Percentiles rank a stretch among this genome's conserved stretches.
These are phyloP conservation scores for Nebria ingens DNA, from an alignment of 1,140 invertebrate genomes.

Conservation along the genomic window DNA sequence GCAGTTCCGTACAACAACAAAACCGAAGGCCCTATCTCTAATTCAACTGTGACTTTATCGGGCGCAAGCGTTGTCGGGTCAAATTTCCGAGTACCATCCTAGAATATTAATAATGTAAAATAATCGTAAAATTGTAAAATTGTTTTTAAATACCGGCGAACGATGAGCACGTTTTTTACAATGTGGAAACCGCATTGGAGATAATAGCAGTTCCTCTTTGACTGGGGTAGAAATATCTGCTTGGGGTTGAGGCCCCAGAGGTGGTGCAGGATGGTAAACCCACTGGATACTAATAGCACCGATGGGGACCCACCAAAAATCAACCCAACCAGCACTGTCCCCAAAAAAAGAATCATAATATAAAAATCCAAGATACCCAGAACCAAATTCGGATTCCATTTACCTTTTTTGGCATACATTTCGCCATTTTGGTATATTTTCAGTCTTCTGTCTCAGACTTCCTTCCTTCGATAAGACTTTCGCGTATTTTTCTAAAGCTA, in stretches of 20 bases:
- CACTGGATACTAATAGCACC: conserved; percentile 84
- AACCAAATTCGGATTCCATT: too few relatives aligned
- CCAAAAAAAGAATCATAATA: conserved; percentile 12
- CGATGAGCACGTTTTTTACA: conserved; percentile 47
- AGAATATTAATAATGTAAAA: too few relatives aligned
- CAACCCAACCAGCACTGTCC: conserved; percentile 74
- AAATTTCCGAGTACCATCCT: conserved; percentile 61
- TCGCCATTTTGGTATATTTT: conserved; percentile 68
- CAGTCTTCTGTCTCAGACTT: conserved; percentile 40
- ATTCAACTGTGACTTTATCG: conserved; percentile 80
- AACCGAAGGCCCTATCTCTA: conserved; percentile 88
- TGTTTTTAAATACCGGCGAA: conserved; percentile 14
- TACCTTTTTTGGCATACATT: conserved; percentile 68
- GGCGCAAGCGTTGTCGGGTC: conserved; percentile 73
- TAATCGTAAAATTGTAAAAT: conserved; percentile 13
- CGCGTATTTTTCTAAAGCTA: conserved; percentile 81
- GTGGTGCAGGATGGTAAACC: conserved; percentile 83
- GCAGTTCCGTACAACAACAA: conserved; percentile 83
- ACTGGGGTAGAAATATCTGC: conserved; percentile 88
- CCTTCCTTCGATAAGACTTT: conserved; percentile 74
- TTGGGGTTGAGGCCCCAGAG: conserved; percentile 72
- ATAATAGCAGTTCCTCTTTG: conserved; percentile 84
- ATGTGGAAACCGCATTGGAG: conserved; percentile 79
- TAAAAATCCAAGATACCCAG: too few relatives aligned
- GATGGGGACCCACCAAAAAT: conserved; percentile 92